Conservation (phyloP, 2,888 invertebrate genomes). For the Platynereis dumerilii region DNA sequence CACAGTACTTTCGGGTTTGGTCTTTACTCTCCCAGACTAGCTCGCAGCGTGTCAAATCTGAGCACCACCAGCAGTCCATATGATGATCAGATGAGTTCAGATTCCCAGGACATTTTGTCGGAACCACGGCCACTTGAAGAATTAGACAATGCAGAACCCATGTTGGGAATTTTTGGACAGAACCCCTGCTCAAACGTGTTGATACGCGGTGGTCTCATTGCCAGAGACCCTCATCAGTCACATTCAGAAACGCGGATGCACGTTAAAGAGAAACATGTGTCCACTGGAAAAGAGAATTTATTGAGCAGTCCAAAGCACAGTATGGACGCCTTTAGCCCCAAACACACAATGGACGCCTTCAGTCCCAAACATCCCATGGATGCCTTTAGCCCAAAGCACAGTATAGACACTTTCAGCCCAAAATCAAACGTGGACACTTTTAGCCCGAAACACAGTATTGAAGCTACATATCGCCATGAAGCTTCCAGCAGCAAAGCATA, state of each 20-base stretch:
- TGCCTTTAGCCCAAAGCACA: conserved; percentile 8
- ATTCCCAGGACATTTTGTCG: conserved; percentile 20
- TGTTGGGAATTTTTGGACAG: conserved; percentile 16
- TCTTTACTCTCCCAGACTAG: conserved; percentile 36
- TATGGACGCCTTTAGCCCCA: conserved; percentile 1
- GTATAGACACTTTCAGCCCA: conserved; percentile 2
- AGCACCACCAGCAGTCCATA: conserved; percentile 33
- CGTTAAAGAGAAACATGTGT: conserved; percentile 1
- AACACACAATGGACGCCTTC: neutral
- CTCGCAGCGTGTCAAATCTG: conserved; percentile 33
- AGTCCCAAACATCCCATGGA: too few species aligned
- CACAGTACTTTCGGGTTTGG: conserved; percentile 51
- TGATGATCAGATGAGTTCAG: conserved; percentile 32
- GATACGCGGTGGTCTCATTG: conserved; percentile 10
- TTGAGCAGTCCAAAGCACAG: conserved; percentile 9
- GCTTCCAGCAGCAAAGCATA: conserved; percentile 20
- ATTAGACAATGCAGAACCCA: conserved; percentile 20
- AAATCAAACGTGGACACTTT: neutral
- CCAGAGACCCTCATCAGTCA: conserved; percentile 9
- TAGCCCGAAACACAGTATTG: too few species aligned
- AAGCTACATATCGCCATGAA: conserved; percentile 13
- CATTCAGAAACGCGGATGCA: conserved; percentile 1
- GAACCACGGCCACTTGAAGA: conserved; percentile 13
- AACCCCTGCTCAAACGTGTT: conserved; percentile 27
- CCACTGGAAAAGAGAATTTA: conserved; percentile 25